Evolutionary conservation across 2,888 invertebrate species (phyloP).

Genomic region (Xanthorhoe spadicearia): DNA sequence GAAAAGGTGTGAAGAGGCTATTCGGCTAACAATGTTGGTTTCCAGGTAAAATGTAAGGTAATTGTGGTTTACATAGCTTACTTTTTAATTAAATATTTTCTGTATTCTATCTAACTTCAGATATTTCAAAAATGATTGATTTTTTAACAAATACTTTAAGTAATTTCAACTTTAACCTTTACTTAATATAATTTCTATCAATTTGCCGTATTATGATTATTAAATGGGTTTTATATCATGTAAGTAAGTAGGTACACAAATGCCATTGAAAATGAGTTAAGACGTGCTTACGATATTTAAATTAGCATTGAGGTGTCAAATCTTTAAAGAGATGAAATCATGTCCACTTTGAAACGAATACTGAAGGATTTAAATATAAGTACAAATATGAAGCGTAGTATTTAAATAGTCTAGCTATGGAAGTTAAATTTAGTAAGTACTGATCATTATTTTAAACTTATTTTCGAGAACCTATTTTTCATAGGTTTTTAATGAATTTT

Average conservation of each 20-base stretch:
- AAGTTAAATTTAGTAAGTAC: too few relatives aligned
- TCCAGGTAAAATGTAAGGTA: background rate
- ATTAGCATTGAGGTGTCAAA: conserved; percentile 22
- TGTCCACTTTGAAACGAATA: background rate
- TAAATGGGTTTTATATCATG: conserved; percentile 7
- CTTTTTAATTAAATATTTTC: too few relatives aligned
- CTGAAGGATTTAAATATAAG: background rate
- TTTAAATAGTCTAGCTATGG: too few relatives aligned
- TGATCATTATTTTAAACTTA: too few relatives aligned
- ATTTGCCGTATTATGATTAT: conserved; percentile 9
- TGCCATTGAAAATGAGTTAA: conserved; percentile 38
- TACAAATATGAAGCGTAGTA: too few relatives aligned
- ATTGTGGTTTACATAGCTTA: too few relatives aligned
- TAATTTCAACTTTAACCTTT: background rate
- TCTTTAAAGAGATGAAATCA: conserved; percentile 8
- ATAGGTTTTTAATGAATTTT: too few relatives aligned
- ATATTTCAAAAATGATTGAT: too few relatives aligned
- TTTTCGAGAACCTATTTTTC: too few relatives aligned
- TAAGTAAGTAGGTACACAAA: conserved; percentile 46
- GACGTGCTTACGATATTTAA: conserved; percentile 23
- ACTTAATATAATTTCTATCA: background rate
- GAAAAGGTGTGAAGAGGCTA: background rate
- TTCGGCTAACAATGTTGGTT: background rate
- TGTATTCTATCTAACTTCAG: too few relatives aligned
- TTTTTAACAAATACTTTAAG: too few relatives aligned